These are phyloP conservation scores for Machaerirhynchus nigripectus DNA, from an alignment of 2,113 vertebrate species.

Conservation along the genomic window DNA sequence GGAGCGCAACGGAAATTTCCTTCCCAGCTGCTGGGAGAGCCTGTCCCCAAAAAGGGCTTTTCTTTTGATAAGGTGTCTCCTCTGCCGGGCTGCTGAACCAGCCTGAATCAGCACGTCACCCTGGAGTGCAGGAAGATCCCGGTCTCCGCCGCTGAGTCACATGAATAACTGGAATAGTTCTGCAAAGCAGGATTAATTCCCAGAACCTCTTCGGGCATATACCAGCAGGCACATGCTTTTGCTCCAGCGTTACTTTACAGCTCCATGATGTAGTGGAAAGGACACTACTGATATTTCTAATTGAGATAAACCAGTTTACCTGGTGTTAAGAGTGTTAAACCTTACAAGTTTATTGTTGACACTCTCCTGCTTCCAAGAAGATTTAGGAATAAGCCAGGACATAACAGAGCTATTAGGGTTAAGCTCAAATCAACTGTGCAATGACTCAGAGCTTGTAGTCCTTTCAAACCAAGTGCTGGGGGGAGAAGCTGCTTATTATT, in stretches of 20 bases:
- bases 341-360: conserved; percentile 21
- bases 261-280: conserved; percentile 33
- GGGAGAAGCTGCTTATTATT: conserved; percentile 33
- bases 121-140: conserved; percentile 69
- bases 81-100: conserved; percentile 29
- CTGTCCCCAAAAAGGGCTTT: conserved; percentile 41
- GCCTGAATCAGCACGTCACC: conserved; percentile 75
- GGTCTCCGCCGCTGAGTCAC: conserved; percentile 77
- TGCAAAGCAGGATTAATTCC: conserved; percentile 75
- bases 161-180: conserved; percentile 80
- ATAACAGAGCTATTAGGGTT: conserved; percentile 54
- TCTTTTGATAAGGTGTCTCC: conserved; percentile 72
- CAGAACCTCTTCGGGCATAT: conserved; percentile 75
- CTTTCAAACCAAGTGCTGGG: conserved; percentile 41
- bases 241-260: conserved; percentile 55
- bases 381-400: conserved; percentile 33
- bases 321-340: not conserved
- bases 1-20: conserved; percentile 8
- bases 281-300: not conserved
- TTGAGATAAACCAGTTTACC: conserved; percentile 39
- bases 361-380: conserved; percentile 33
- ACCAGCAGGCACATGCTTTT: conserved; percentile 68
- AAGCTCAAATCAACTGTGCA: conserved; percentile 53
- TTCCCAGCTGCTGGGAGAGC: not conserved
- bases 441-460: conserved; percentile 55